Conservation (phyloP, 2,113 vertebrate genomes). For the Callaeas wilsoni region DNA sequence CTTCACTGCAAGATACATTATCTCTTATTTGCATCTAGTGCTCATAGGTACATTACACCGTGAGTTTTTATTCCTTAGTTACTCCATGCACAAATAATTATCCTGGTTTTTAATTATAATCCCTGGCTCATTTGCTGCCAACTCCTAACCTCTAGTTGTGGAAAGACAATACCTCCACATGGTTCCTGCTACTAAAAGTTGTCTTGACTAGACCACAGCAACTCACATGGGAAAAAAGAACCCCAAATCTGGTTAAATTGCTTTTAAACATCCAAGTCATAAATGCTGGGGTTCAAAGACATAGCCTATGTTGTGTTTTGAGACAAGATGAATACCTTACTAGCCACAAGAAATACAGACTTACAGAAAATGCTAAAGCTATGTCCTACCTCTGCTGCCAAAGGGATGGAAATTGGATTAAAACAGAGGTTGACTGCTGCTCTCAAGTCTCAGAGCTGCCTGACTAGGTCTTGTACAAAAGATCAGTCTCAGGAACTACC, state of each 20-base stretch:
- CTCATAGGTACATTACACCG: background rate
- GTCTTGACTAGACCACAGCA: background rate
- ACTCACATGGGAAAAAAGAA: background rate
- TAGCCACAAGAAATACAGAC: background rate
- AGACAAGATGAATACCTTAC: background rate
- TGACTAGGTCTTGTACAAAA: background rate
- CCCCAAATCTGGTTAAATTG: background rate
- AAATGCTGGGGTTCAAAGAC: background rate
- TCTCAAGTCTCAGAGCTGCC: background rate
- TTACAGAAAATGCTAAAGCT: background rate
- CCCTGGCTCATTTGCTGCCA: background rate
- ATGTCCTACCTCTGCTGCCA: background rate
- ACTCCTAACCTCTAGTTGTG: background rate
- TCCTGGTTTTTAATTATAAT: background rate
- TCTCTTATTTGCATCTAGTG: background rate
- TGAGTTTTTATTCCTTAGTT: background rate
- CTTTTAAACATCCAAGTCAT: background rate
- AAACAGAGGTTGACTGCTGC: background rate
- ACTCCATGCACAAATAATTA: background rate
- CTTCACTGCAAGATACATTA: background rate
- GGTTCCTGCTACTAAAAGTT: background rate
- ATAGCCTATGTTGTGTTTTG: background rate
- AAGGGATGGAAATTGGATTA: background rate
- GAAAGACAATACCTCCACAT: background rate
- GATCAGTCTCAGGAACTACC: background rate